phyloP scores from a whole-genome alignment of 1,140 invertebrate species.

The Eupristina koningsbergeri region DNA sequence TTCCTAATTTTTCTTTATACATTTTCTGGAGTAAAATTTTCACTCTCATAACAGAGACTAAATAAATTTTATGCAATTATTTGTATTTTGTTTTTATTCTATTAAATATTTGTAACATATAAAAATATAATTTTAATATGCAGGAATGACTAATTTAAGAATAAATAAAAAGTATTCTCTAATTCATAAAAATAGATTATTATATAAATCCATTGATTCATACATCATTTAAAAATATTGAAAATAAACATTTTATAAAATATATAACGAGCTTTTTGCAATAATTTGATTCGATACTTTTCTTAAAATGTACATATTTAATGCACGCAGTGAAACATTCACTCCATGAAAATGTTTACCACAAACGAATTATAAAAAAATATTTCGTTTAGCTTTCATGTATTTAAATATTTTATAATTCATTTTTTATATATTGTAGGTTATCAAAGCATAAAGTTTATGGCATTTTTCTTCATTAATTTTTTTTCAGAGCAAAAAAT shows the following conservation, averaged over 20 bases:
- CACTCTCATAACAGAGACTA: not conserved
- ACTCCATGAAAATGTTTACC: conserved; percentile 2
- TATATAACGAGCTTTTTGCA: not conserved
- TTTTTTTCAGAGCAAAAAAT: not conserved
- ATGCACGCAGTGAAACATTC: conserved; percentile 5
- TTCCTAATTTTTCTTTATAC: not conserved
- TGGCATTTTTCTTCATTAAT: conserved; percentile 18
- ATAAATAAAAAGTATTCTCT: not conserved
- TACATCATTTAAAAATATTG: not conserved
- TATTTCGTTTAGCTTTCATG: not conserved
- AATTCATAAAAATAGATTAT: conserved; percentile 6
- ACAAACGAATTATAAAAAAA: conserved; percentile 25
- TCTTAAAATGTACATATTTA: not conserved
- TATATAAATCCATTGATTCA: not conserved
- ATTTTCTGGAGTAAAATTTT: conserved; percentile 26
- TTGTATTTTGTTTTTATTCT: not conserved
- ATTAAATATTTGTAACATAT: not conserved
- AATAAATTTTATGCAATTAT: not conserved
- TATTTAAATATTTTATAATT: not conserved
- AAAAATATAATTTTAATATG: not conserved
- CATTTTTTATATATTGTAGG: not conserved
- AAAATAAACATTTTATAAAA: not conserved
- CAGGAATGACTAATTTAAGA: not conserved
- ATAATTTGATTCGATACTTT: not conserved
- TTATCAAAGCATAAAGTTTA: conserved; percentile 3